Base-by-base conservation (phyloP, 2,888 invertebrate species). In the Lydus trimaculatus region DNA sequence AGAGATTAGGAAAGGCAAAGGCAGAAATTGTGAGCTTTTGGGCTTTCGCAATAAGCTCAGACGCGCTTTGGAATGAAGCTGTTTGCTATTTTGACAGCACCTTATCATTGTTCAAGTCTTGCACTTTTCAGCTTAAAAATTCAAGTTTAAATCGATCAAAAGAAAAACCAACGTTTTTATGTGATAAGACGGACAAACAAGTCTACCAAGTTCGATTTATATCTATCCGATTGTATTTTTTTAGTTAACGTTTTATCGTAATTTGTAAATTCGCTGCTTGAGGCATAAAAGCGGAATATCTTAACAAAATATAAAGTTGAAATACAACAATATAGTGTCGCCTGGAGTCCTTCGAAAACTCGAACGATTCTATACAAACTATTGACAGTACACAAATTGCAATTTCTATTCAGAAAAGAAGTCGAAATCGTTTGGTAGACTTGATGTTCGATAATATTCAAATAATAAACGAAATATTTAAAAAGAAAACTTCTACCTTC, bases 51-150 rank as follows among this genome's bases (percentile, higher is more conserved):
- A 77, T 74, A 73, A 80, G 80, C 81, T 80, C 79, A 79, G 79
- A 77, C 78, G 78, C 77, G 81, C 81, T 82, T 48, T 82, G 80
- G 81, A 81, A 82, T 82, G 82, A 77, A 78, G 80, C 81, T 82
- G 79, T 78, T 79, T 77, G 78, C 79, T 78, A 76, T 78, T 78
- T 79, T 70, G 77, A 75, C 73, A 77, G 80, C 80, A 81, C 80
- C 71, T 73, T 78, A 72, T 79, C 75, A 78, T 76, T 76, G 77
- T 76, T 72, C 70, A 71, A 72, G 67, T 73, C 70, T 74, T 75
- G 79, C 79, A 79, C 78, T 77, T 76, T 78, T 75, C 76, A 76
- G 78, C 76, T 76, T 75, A 73, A 70, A 65, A 74, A 68, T 72
- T 73, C 72, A 8, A 43, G 17, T 43, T 43, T n/a, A 7, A 43